Evolutionary conservation across 2,797 vertebrate species (phyloP), one percentile per base, ranked within the genome.

Genomic region (Otus scops): DNA sequence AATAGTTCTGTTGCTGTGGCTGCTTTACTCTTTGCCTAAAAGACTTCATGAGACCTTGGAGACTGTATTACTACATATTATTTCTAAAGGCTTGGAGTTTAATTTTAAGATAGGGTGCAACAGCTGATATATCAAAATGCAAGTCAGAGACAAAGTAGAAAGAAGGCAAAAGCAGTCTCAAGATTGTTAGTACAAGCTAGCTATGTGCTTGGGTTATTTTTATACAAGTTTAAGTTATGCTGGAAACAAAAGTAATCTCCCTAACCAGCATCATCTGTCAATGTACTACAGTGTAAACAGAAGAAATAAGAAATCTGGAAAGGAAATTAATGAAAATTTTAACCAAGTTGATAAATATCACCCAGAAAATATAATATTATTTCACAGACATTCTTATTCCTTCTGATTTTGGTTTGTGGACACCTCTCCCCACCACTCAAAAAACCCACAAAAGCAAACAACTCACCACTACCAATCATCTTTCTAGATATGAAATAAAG

Each of bases 351-450:
- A 63, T 77, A 61, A 78, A 27, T 51, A 68, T 30, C 17, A 60
- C 2, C 7, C 4, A 53, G 50, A 64, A 78, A 76, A 81, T 63
- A 59, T 6, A 59, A 54, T 53, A 39, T 36, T 68, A 28, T 82
- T 76, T 93, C 9, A 45, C 12, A 18, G 4, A 9, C 6, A 41
- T 65, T 59, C 41, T 26, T 79, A 68, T 10, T 89, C 5, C 10
- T 50, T 48, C 32, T 39, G 11, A 5, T 32, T 89, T 71, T 47
- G 11, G 19, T 67, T 57, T 87, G 18, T 54, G 16, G 16, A 41
- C 4, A 45, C 3, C 5, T 7, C 23, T 6, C 14, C 10, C 8
- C 17, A 38, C 3, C 2, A 18, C 23, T 16, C 3, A 3, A 16
- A 32, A 60, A 54, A 36, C 1, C 0, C 5, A 3, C 8, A 3